Evolutionary conservation across 30 jellyfish, hydroid and myxozoan genomes (phyloP), one percentile per base, ranked within the genome.

Genomic region (Phacellophora camtschatica): DNA sequence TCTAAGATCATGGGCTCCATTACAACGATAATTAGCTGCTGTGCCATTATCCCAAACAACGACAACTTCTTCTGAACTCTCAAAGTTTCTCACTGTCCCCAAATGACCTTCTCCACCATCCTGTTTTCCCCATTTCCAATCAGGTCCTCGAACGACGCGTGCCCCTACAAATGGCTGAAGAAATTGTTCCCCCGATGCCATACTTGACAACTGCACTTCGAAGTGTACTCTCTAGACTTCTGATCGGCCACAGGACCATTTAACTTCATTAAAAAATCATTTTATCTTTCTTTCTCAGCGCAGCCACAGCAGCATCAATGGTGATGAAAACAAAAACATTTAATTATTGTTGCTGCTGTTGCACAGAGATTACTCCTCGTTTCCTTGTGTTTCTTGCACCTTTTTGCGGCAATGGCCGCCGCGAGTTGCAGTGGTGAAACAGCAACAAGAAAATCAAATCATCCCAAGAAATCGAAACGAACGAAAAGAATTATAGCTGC

Each of bases 31-130:
- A 53, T 90, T 90, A 20, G 97, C 97, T 9, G 97, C 97, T 8
- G 97, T 90, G 25, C 97, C 97, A 83, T 90, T 84, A 70, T 90
- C 97, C 97, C 97, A 90, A 32, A 90, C 97, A 37, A 90, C 95
- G 8, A 90, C 96, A 32, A 90, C 97, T 63, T 90, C 97, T 51
- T 90, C 97, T n/a, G 86, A 64, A 59, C 96, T 90, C 73, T 90
- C 97, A 70, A 90, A 90, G 74, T 73, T 90, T 42, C 97, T 73
- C 16, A 90, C 90, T 33, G 96, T 90, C 34, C 97, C 97, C 27
- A 90, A 74, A 67, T 83, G 96, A 3, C 97, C 97, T 43, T 90
- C 97, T 0, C 97, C 97, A 15, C 97, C 97, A 75, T 90, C 97
- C 68, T 90, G 97, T 53, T 90, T 90, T 46, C 96, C 96, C 97